Conservation (phyloP, 53 echinoderm and acorn worm genomes). For the Mesocentrotus franciscanus region DNA sequence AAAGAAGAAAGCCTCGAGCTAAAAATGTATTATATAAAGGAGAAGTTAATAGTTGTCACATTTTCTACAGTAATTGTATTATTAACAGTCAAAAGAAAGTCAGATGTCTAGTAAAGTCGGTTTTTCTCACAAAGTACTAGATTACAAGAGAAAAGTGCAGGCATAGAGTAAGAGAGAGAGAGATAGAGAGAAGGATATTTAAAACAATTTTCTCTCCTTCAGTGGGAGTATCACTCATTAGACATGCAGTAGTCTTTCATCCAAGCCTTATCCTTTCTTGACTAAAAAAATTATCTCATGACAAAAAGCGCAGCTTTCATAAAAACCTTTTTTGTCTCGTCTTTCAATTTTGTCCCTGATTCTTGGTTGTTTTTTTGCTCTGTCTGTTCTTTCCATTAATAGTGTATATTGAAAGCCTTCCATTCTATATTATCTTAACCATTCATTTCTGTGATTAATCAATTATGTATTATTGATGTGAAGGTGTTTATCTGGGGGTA, state of each 20-base stretch:
- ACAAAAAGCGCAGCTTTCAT: not conserved
- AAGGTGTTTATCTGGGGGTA: too few species aligned
- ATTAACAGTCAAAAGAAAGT: not conserved
- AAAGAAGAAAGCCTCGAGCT: not conserved
- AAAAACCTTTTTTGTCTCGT: not conserved
- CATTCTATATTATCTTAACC: not conserved
- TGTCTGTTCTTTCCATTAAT: not conserved
- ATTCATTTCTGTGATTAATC: not conserved
- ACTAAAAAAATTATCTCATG: too few species aligned
- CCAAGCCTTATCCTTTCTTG: too few species aligned
- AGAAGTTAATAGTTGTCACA: not conserved
- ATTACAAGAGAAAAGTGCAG: too few species aligned
- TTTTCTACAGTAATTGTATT: not conserved
- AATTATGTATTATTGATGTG: not conserved
- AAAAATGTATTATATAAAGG: not conserved
- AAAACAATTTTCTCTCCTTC: not conserved
- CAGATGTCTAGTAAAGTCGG: not conserved
- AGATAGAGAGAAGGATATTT: not conserved
- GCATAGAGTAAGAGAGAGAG: too few species aligned
- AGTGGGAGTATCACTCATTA: not conserved
- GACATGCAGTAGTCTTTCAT: too few species aligned
- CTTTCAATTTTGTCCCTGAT: not conserved
- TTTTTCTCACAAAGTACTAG: too few species aligned
- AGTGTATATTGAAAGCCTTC: not conserved
- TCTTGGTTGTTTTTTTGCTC: not conserved